Evolutionary conservation across 2,888 invertebrate genomes (phyloP), one percentile per base, ranked within the genome.

Genomic region (Drosophila kuntzei): DNA sequence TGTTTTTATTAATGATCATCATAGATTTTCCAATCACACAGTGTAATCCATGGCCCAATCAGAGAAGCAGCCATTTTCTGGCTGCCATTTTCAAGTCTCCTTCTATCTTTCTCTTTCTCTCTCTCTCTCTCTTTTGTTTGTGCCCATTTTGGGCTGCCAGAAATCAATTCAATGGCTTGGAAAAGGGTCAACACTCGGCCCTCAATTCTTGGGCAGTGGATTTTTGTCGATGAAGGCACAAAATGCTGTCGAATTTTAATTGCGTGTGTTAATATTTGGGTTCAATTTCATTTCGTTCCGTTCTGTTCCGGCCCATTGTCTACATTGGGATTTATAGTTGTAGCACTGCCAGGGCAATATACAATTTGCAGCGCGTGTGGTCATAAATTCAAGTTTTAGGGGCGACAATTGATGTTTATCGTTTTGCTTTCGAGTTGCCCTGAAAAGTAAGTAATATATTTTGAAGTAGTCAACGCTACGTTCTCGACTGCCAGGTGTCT

Each of bases 1-100:
- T 79, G 85, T 64, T 80, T 87, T 83, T 89, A 89, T 89, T 83
- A 88, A 87, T 87, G 85, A 78, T 77, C 74, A 66, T 71, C 74
- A 76, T 77, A 75, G 71, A 76, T 82, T 87, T 87, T 72, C 70
- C 86, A 82, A 87, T 89, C 87, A 86, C 76, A 71, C 69, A 66
- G 64, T 80, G 71, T 79, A 78, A 75, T 84, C 74, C 70, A 47
- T 58, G 37, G 44, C 64, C 54, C 46, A 46, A 43, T 25, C 57
- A 66, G 34, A 43, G 36, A n/a, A 25, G n/a, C 41, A 29, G 27
- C 41, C 69, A 63, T 63, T 58, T 70, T 50, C 62, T 55, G 44
- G 41, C 20, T 37, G 18, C 51, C 58, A 66, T 65, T 72, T 62
- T 62, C 46, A 25, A 32, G 36, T 27, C 16, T 9, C 6, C 25